A percentile compares a stretch with the other conserved stretches of the same genome.
These are phyloP conservation scores for Tipula vernalis DNA, from an alignment of 2,888 invertebrate genomes.

Conservation along the genomic window DNA sequence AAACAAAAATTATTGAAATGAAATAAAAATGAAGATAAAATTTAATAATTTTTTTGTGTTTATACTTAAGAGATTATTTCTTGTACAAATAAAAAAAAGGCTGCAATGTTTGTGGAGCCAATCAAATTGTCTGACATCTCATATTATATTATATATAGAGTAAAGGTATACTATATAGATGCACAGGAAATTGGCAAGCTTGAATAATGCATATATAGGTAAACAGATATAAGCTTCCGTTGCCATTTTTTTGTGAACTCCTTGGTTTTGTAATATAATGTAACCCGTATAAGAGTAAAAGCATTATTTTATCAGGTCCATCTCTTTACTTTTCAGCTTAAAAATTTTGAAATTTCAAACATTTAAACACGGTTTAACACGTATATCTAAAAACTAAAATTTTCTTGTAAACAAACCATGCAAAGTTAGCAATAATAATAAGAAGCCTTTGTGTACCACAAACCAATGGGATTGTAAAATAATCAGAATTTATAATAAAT, in stretches of 20 bases:
- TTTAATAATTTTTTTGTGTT: background rate
- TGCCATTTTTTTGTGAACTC: background rate
- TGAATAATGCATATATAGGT: background rate
- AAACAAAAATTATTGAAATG: background rate
- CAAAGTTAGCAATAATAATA: too few species aligned
- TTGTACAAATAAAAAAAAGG: background rate
- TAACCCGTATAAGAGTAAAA: too few species aligned
- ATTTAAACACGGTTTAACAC: too few species aligned
- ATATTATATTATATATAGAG: background rate
- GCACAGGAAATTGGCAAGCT: background rate
- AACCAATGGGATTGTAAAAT: too few species aligned
- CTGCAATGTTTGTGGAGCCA: background rate
- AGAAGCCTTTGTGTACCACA: too few species aligned
- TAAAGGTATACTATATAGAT: background rate
- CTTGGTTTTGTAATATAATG: background rate
- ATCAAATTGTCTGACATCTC: background rate
- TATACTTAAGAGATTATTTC: background rate
- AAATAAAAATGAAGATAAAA: slow-evolving; percentile 4
- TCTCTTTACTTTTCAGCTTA: too few species aligned
- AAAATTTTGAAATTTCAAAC: too few species aligned
- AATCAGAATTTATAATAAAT: too few species aligned
- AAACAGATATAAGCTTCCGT: background rate
- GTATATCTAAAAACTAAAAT: too few species aligned
- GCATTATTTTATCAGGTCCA: too few species aligned
- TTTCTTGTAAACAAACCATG: too few species aligned